Evolutionary conservation across 2,113 vertebrate species (phyloP).

Genomic region (Bubo blakistoni): DNA sequence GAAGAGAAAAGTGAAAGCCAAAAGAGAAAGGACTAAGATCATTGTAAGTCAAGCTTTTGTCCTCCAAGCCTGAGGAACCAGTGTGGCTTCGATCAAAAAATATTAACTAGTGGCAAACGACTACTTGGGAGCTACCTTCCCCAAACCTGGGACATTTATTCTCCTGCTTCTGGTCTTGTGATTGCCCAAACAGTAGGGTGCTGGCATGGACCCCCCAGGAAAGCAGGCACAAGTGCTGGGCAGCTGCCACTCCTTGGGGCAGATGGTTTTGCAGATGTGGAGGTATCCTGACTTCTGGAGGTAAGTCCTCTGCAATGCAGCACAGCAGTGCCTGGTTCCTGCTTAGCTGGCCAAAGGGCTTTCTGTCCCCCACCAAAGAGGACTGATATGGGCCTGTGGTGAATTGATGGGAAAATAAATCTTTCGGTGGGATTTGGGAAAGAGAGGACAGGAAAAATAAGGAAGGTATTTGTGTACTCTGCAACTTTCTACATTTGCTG

Average conservation of each 20-base stretch:
- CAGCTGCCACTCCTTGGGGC: not conserved
- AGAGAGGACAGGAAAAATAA: not conserved
- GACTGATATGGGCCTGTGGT: fast-evolving
- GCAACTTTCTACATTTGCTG: conserved; percentile 26
- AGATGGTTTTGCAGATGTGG: not conserved
- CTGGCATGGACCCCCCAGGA: not conserved
- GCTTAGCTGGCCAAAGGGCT: not conserved
- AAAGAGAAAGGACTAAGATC: not conserved
- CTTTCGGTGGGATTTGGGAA: not conserved
- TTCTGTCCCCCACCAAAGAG: not conserved
- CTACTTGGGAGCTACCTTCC: not conserved
- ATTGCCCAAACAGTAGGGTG: not conserved
- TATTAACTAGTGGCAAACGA: not conserved
- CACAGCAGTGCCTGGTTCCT: not conserved
- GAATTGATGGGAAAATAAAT: not conserved
- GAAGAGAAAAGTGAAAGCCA: not conserved
- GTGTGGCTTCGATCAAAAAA: not conserved
- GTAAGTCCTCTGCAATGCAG: not conserved
- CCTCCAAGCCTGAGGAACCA: not conserved
- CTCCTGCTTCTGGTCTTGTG: not conserved
- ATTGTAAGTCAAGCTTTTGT: not conserved
- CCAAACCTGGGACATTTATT: not conserved
- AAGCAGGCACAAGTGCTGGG: not conserved
- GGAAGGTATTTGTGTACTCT: conserved; percentile 2
- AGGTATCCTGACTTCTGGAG: not conserved